Conservation (phyloP, 1,140 invertebrate species). For the Hormaphis cornu region DNA sequence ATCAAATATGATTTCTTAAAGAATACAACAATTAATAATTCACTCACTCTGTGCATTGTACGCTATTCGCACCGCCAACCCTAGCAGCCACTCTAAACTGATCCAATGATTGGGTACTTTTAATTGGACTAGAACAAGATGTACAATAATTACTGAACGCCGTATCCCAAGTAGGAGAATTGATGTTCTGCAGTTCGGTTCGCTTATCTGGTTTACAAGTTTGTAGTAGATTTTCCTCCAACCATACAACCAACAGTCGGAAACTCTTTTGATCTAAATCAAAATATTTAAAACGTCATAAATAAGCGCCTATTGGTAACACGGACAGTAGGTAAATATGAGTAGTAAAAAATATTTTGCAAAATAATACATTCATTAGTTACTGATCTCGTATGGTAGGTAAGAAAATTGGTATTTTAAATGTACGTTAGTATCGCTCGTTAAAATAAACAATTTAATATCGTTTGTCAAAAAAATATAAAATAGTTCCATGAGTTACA, state of each 20-base stretch:
- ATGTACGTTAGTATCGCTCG: too few relatives aligned
- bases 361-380: too few relatives aligned
- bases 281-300: too few relatives aligned
- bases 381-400: too few relatives aligned
- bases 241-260: not conserved
- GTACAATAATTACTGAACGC: constrained; percentile 8
- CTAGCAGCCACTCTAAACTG: constrained; percentile 21
- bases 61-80: not conserved
- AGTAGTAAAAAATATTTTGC: too few relatives aligned
- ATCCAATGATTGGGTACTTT: not conserved
- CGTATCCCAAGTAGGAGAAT: constrained; percentile 1
- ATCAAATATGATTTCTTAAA: not conserved
- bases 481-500: too few relatives aligned
- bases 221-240: not conserved
- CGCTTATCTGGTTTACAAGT: not conserved
- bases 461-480: too few relatives aligned
- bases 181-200: not conserved
- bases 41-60: constrained; percentile 15
- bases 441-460: too few relatives aligned
- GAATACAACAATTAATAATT: not conserved
- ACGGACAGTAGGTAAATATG: too few relatives aligned
- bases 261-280: constrained; percentile 13
- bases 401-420: too few relatives aligned
- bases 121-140: constrained; percentile 3
- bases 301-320: too few relatives aligned